Evolutionary conservation across 2,797 vertebrate genomes (phyloP).

Genomic region (Mus caroli): DNA sequence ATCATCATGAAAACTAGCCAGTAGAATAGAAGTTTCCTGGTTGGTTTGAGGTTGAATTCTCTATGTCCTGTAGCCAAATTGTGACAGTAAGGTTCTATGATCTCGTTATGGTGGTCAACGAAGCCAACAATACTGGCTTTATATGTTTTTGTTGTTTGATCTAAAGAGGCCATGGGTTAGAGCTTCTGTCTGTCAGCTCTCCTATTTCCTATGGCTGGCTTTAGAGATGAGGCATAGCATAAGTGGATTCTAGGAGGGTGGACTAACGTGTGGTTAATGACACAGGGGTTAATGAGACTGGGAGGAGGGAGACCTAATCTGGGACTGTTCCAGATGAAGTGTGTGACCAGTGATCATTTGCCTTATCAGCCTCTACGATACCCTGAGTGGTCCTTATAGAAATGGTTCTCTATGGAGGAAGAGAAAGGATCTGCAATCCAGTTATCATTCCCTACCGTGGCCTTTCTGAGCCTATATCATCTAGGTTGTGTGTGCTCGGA

Average conservation of each 20-base stretch:
- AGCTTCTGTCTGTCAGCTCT: background rate
- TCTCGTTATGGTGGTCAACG: background rate
- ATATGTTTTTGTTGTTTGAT: conserved; percentile 35
- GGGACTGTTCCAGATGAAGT: conserved; percentile 15
- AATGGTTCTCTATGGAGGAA: background rate
- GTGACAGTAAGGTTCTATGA: background rate
- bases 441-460: background rate
- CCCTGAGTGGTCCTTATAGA: background rate
- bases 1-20: background rate
- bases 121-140: background rate
- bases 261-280: background rate
- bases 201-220: background rate
- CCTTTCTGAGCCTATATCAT: background rate
- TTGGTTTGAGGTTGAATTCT: background rate
- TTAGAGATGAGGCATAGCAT: background rate
- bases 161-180: background rate
- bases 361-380: background rate
- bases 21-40: background rate
- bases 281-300: background rate
- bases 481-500: conserved; percentile 6
- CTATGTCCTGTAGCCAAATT: background rate
- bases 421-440: background rate
- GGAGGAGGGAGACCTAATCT: background rate
- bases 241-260: background rate
- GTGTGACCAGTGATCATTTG: background rate